A percentile compares a stretch with the other conserved stretches of the same genome.
These are phyloP conservation scores for Drosophila rufa DNA, from an alignment of 1,140 invertebrate species.

Conservation along the genomic window DNA sequence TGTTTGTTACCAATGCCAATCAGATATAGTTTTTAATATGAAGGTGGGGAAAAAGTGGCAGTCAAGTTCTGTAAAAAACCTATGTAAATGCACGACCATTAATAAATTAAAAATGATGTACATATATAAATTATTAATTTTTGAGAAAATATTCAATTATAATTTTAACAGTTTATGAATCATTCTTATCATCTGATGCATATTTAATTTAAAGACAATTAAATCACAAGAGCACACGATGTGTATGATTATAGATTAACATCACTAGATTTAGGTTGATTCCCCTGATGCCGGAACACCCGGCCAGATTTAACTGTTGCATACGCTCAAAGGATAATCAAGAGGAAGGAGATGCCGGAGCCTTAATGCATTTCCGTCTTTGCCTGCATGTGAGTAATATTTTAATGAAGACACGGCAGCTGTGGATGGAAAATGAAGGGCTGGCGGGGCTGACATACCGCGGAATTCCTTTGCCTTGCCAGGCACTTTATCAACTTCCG, in stretches of 20 bases:
- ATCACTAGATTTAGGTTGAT: slow-evolving; percentile 12
- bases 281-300: background rate
- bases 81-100: no score
- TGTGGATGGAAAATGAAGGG: slow-evolving; percentile 1
- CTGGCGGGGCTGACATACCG: slow-evolving; percentile 35
- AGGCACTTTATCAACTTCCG: slow-evolving; percentile 81
- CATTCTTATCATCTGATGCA: background rate
- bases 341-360: slow-evolving; percentile 16
- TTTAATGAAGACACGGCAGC: slow-evolving; percentile 74
- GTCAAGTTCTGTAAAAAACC: background rate
- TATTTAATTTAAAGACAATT: background rate
- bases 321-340: slow-evolving; percentile 29
- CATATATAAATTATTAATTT: background rate
- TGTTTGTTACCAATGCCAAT: background rate
- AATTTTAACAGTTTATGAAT: no score
- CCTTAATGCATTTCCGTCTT: slow-evolving; percentile 74
- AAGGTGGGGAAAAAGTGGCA: background rate
- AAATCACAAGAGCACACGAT: background rate
- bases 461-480: slow-evolving; percentile 72
- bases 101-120: no score
- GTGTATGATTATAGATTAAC: slow-evolving; percentile 1
- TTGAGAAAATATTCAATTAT: no score
- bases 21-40: no score
- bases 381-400: slow-evolving; percentile 62
- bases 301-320: slow-evolving; percentile 28